These are phyloP conservation scores for Anoplopoma fimbria DNA, from an alignment of 2,113 vertebrate genomes.

Conservation along the genomic window DNA sequence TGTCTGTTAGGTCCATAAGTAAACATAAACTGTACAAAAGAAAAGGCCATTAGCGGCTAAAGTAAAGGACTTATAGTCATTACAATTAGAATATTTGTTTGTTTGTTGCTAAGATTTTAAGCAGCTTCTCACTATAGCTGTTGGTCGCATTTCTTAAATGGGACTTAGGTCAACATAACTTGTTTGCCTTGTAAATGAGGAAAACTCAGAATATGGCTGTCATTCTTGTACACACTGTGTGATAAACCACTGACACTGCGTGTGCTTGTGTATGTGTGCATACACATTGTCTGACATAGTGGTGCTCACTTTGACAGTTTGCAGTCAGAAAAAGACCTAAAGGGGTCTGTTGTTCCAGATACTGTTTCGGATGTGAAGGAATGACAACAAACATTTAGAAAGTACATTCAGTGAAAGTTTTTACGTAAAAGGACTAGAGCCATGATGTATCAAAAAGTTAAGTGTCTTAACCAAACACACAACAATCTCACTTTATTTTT, in stretches of 20 bases:
- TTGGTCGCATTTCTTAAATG: slow-evolving; percentile 2
- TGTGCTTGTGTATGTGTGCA: slow-evolving; percentile 20
- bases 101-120: not conserved
- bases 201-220: slow-evolving; percentile 29
- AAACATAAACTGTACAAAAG: not conserved
- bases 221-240: slow-evolving; percentile 33
- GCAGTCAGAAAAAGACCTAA: slow-evolving; percentile 20
- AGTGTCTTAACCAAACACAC: slow-evolving; percentile 1
- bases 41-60: not conserved
- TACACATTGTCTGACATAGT: slow-evolving; percentile 46
- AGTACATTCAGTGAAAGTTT: not conserved
- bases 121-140: not conserved
- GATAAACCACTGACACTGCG: not conserved
- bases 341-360: slow-evolving; percentile 6
- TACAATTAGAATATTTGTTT: not conserved
- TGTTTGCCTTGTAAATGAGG: slow-evolving; percentile 39
- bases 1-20: not conserved
- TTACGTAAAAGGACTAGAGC: not conserved
- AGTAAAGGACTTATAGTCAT: not conserved
- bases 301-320: slow-evolving; percentile 42
- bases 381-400: not conserved
- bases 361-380: slow-evolving; percentile 1
- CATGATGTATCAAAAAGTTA: not conserved
- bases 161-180: slow-evolving; percentile 20
- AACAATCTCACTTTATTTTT: slow-evolving; percentile 5